These are phyloP conservation scores for Thunnus maccoyii DNA, from an alignment of 2,113 vertebrate genomes.

Conservation along the genomic window DNA sequence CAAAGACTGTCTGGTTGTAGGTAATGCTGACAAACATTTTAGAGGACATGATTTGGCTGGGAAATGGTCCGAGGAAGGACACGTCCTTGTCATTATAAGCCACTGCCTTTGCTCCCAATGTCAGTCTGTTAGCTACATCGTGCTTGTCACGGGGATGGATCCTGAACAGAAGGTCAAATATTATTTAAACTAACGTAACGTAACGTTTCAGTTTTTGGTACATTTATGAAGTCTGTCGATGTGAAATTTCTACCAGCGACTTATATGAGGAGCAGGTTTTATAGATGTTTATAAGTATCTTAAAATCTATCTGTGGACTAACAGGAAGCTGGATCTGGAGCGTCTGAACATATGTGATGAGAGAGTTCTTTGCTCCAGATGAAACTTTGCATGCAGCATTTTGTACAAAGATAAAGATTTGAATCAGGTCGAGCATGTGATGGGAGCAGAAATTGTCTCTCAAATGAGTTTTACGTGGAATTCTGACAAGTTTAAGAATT, in stretches of 20 bases:
- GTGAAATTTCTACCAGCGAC: neutral
- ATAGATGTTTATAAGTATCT: conserved; percentile 4
- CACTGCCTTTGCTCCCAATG: conserved; percentile 89
- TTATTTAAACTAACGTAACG: neutral
- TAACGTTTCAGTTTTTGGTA: neutral
- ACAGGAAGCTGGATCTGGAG: neutral
- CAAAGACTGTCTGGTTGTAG: conserved; percentile 84
- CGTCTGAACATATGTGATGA: neutral
- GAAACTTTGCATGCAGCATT: too few species aligned
- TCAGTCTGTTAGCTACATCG: conserved; percentile 88
- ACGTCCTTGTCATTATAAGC: conserved; percentile 86
- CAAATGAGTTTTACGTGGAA: neutral
- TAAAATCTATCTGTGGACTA: neutral
- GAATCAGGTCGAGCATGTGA: conserved; percentile 9
- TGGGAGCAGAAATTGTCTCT: neutral
- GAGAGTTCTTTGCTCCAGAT: too few species aligned
- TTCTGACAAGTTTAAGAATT: neutral
- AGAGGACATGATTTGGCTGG: conserved; percentile 53
- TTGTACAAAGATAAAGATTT: neutral
- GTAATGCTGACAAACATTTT: conserved; percentile 78
- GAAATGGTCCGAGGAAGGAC: conserved; percentile 90
- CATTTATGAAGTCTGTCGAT: neutral
- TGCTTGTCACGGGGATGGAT: conserved; percentile 93
- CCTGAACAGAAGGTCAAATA: conserved; percentile 70
- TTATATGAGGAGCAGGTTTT: neutral